These are phyloP conservation scores for Lissonota sp. DNA, from an alignment of 2,888 invertebrate genomes.

Conservation along the genomic window DNA sequence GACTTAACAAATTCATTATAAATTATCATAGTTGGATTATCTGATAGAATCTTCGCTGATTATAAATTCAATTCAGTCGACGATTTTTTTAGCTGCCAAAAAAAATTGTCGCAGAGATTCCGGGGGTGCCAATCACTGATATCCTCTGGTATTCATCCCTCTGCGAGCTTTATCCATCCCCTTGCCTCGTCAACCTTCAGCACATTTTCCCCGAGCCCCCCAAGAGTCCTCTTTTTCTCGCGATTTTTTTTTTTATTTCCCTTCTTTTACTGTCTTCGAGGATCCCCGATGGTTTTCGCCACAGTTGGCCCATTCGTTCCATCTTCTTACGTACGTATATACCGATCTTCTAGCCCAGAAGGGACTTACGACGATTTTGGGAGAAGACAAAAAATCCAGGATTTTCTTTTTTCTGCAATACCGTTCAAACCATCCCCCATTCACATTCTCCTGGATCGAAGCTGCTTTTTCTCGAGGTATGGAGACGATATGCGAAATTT, in stretches of 20 bases:
- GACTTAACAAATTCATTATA: too few species aligned
- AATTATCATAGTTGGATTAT: too few species aligned
- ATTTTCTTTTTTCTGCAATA: constrained; percentile 43
- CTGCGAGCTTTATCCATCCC: constrained; percentile 9
- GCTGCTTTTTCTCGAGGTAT: constrained; percentile 2
- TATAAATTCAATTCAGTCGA: too few species aligned
- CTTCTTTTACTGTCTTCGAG: constrained; percentile 48
- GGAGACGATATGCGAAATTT: constrained; percentile 39
- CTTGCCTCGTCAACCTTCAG: constrained; percentile 36
- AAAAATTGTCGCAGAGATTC: not conserved
- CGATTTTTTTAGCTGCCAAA: not conserved
- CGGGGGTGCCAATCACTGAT: constrained; percentile 17
- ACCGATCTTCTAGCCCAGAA: not conserved
- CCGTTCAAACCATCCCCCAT: constrained; percentile 30
- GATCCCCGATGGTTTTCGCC: constrained; percentile 56
- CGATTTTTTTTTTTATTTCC: constrained; percentile 62
- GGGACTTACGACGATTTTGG: constrained; percentile 73
- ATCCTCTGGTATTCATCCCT: not conserved
- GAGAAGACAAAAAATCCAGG: constrained; percentile 47
- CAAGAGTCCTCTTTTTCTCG: constrained; percentile 57
- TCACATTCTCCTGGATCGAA: not conserved
- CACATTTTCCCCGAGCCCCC: constrained; percentile 41
- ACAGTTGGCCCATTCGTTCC: constrained; percentile 49
- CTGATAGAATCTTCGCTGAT: too few species aligned
- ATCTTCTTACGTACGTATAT: not conserved